These are phyloP conservation scores for Dorcus hopei DNA, from an alignment of 2,888 invertebrate genomes.

Conservation along the genomic window DNA sequence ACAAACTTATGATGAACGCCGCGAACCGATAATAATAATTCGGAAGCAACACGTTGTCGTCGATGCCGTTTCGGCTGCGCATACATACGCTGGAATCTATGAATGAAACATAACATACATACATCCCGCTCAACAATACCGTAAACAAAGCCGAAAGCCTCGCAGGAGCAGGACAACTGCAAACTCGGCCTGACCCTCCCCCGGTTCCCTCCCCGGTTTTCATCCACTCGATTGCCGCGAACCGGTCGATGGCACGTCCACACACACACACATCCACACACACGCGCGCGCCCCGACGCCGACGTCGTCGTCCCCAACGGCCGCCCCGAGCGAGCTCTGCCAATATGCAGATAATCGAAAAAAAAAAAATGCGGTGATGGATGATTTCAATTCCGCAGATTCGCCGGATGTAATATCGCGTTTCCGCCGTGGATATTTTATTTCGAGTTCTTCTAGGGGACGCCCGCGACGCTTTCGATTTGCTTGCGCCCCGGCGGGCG, in stretches of 20 bases:
- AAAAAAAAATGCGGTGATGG: not conserved
- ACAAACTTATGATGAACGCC: slow-evolving; percentile 1
- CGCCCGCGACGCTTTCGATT: no score
- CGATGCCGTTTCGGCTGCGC: slow-evolving; percentile 29
- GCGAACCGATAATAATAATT: slow-evolving; percentile 23
- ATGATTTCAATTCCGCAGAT: not conserved
- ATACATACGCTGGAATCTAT: slow-evolving; percentile 28
- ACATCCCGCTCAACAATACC: slow-evolving; percentile 17
- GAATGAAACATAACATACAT: slow-evolving; percentile 37
- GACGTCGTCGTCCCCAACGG: not conserved
- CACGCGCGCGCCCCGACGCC: not conserved
- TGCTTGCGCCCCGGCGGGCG: no score
- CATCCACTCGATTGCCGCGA: not conserved
- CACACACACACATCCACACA: not conserved
- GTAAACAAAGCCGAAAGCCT: slow-evolving; percentile 26
- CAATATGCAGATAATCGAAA: not conserved
- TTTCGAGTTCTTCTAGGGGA: not conserved
- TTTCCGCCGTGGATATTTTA: not conserved
- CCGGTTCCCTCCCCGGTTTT: not conserved
- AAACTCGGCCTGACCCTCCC: slow-evolving; percentile 10
- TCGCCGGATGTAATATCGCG: not conserved
- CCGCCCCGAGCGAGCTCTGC: not conserved
- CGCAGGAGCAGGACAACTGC: slow-evolving; percentile 14
- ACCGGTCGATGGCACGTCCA: not conserved
- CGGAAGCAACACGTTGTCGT: slow-evolving; percentile 35